Conservation (phyloP, 2,888 invertebrate genomes). For the Rhabditoides inermis region DNA sequence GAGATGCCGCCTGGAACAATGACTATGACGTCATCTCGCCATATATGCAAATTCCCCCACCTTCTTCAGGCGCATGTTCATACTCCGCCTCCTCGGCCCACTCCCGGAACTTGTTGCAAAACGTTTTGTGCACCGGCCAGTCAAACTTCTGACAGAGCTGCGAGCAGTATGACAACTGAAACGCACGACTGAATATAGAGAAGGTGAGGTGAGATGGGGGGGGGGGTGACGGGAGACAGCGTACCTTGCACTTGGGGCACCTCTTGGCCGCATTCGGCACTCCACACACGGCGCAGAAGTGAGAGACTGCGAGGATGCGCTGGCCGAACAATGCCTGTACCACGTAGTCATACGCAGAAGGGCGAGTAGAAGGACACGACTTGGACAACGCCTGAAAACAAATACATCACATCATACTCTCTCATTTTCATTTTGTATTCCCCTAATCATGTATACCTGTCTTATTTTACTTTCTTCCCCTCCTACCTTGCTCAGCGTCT, state of each 20-base stretch:
- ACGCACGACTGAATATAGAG: no score
- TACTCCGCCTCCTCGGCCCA: conserved; percentile 5
- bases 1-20: no score
- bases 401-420: neutral
- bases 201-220: no score
- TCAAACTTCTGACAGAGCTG: conserved; percentile 82
- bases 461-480: no score
- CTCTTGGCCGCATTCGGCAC: conserved; percentile 82
- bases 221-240: no score
- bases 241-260: conserved; percentile 79
- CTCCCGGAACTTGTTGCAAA: conserved; percentile 18
- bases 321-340: conserved; percentile 48
- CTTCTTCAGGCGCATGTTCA: conserved; percentile 1
- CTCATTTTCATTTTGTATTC: neutral
- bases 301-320: conserved; percentile 53
- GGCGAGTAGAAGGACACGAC: conserved; percentile 28
- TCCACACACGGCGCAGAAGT: conserved; percentile 75
- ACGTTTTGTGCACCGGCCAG: conserved; percentile 58
- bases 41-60: no score
- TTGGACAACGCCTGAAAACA: conserved; percentile 22
- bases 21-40: no score
- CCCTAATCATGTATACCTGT: neutral
- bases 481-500: conserved; percentile 60
- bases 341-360: conserved; percentile 38
- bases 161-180: conserved; percentile 77